Evolutionary conservation across 2,888 invertebrate genomes (phyloP), one percentile per base, ranked within the genome.

Genomic region (Orthosia gracilis): DNA sequence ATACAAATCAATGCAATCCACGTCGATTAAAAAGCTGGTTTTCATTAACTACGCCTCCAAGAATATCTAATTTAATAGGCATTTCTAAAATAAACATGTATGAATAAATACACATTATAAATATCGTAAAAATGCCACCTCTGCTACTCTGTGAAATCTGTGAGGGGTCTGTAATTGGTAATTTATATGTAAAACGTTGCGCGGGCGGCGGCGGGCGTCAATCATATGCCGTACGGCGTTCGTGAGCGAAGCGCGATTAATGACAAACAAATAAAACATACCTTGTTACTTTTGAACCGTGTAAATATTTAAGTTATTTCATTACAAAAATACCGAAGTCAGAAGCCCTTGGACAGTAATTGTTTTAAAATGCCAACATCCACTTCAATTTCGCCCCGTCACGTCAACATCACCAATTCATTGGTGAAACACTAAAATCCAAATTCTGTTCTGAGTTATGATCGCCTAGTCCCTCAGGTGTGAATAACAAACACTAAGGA

Each of bases 171-270:
- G 86, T 94, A 94, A 94, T 94, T 93, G 93, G 93, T 95, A 93
- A 96, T 96, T 96, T 96, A 95, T 95, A 96, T 96, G 95, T 95
- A 95, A 95, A 96, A 92, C 91, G 91, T 77, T 88, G 90, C 90
- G 91, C 92, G 91, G 91, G 92, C 92, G 94, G 90, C 90, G 89
- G 86, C 74, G 78, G 66, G 84, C 92, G 93, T 94, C 94, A 92
- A 92, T 94, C 94, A 93, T 90, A 85, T 86, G 9, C 68, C 70
- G 80, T 80, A 85, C 87, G 9, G 68, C 70, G 80, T 80, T 78
- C 83, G 84, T 78, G 82, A 78, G 84, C 80, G 82, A 77, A 69
- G 58, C 76, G 77, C 75, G 69, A 75, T 80, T 84, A 79, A 86
- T 85, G 82, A 83, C 85, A 83, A 74, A 87, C 88, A 88, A 88